phyloP scores from a whole-genome alignment of 2,797 vertebrate species.

The Podargus strigoides region DNA sequence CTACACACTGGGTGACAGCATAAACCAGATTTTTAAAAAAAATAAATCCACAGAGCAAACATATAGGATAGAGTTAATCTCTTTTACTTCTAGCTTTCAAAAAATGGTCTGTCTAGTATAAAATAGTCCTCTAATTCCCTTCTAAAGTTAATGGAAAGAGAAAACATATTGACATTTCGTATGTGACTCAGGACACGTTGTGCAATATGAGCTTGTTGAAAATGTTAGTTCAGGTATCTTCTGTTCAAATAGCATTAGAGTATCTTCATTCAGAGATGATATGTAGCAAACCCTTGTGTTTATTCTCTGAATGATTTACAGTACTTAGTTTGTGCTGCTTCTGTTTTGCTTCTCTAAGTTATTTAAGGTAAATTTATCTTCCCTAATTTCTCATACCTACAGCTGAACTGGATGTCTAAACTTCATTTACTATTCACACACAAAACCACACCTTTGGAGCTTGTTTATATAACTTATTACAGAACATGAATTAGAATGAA shows the following conservation, averaged over 20 bases:
- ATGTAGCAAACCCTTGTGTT: background rate
- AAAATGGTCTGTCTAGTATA: slow-evolving; percentile 48
- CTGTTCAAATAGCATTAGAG: background rate
- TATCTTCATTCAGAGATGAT: background rate
- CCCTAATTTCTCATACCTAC: background rate
- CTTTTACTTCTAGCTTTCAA: slow-evolving; percentile 32
- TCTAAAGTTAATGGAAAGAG: slow-evolving; percentile 51
- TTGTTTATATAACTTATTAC: background rate
- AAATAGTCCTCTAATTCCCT: slow-evolving; percentile 56
- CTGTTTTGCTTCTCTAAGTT: background rate
- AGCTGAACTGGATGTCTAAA: background rate
- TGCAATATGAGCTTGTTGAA: background rate
- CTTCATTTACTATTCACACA: background rate
- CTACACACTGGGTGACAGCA: background rate
- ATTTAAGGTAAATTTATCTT: background rate
- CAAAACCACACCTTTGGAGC: background rate
- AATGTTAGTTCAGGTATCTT: slow-evolving; percentile 29
- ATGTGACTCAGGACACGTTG: slow-evolving; percentile 5
- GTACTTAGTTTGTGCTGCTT: background rate
- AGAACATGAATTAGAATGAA: background rate
- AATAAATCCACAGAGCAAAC: slow-evolving; percentile 26
- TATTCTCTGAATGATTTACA: slow-evolving; percentile 17
- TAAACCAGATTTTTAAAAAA: background rate
- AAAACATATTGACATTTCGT: slow-evolving; percentile 58
- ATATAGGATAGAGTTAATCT: slow-evolving; percentile 35